Base-by-base conservation (phyloP, 2,797 vertebrate species). In the Muscicapa striata region DNA sequence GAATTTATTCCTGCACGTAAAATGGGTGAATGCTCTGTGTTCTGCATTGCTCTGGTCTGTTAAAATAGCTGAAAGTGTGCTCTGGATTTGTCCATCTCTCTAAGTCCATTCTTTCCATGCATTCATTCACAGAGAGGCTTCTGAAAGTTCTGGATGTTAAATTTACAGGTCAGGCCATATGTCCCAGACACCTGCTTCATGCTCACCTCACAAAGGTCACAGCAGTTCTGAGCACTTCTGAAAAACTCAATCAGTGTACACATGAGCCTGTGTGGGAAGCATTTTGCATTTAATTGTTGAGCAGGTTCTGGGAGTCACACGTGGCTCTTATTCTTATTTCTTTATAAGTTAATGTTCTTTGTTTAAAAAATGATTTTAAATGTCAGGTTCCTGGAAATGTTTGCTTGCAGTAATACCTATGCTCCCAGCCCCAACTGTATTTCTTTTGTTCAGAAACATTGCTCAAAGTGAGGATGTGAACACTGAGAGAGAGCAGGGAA, bases 11-110 rank as follows among this genome's bases (percentile, higher is more conserved):
- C 40, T 78, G 36, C 27, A 48, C 22, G 14, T 38, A 38, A 55
- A 72, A 48, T 2, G 3, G 1, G 1, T 3, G 8, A 72, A 49
- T 29, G 6, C 12, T 62, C 5, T 20, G 8, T 78, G 66, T 2
- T 2, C 19, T 75, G 58, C 24, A 5, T 59, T 66, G 62, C 15
- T 58, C 27, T 72, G 34, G 7, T 24, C 15, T 16, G 36, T 43
- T 58, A 49, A 80, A 70, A 43, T 9, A 45, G 23, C 68, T 58
- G 61, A 51, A 54, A 68, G 8, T 3, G 14, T 46, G 19, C 8
- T 8, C 34, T 85, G 51, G 27, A 16, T 66, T 52, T 41, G 51
- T 29, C 43, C 21, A 4, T 41, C 45, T 58, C 32, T 84, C 38
- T 8, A 15, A 10, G 14, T 78, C 54, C 11, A 2, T 26, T 86